Base-by-base conservation (phyloP, 23 tunicate species). In the Trididemnum clinides region DNA sequence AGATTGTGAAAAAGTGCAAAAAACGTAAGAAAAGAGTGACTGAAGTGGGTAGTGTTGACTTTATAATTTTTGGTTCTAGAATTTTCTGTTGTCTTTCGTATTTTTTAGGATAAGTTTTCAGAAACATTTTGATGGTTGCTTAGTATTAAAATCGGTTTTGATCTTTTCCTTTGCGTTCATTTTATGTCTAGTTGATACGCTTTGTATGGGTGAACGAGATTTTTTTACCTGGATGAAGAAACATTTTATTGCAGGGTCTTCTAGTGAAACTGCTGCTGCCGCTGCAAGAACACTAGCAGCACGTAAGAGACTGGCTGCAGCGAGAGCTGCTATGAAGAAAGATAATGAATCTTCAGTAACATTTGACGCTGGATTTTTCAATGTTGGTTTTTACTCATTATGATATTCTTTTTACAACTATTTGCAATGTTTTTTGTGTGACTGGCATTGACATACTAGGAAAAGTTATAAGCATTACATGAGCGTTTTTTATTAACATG, bases 321-420 rank as follows among this genome's bases (percentile, higher is more conserved):
- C 88, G 0, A 92, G 87, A 69, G 96, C 96, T 20, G 96, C 85
- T 15, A 22, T 81, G 72, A 92, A 87, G 76, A 76, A 89, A 19
- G 78, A 81, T 23, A 33, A 21, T 23, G 66, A 57, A 23, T 50
- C 83, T n/a, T 26, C 73, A 22, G 54, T 86, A 0, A 73, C 97
- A 63, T 92, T 92, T 71, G 91, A 92, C 78, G 97, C 97, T 37
- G 91, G 88, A 29, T 92, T 92, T 77, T 92, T 92, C 57, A 83
- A 87, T 72, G 97, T 92, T 23, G 12, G 20, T 50, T 77, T 20
- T 72, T n/a, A 18, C 7, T 20, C 19, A 81, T 65, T n/a, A 15
- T 65, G 54, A 66, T 6, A 23, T 12, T 64, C 65, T 64, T 65
- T 19, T 0, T 59, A 0, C 50, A 25, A 20, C 18, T 18, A 21